Percentiles rank a stretch among this genome's conserved stretches.
phyloP scores from a whole-genome alignment of 1,140 invertebrate species.

The Mesaphorura yosii region DNA sequence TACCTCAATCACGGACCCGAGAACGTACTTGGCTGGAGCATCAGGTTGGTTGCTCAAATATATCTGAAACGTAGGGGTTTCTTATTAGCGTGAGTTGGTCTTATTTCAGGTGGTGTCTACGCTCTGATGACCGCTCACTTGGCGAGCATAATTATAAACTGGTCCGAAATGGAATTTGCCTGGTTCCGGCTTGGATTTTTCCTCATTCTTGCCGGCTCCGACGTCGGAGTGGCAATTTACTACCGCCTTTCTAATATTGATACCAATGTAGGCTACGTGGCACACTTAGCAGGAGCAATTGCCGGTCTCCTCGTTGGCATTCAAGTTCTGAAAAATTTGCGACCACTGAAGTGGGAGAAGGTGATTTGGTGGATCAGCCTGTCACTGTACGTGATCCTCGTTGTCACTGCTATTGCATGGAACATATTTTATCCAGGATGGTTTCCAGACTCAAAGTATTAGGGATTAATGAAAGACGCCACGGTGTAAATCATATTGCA shows the following conservation, averaged over 20 bases:
- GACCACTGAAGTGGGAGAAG: conserved; percentile 73
- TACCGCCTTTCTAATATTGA: conserved; percentile 51
- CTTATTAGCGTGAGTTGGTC: too few relatives aligned
- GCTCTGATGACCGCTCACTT: conserved; percentile 89
- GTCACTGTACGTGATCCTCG: conserved; percentile 58
- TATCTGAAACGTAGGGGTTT: too few relatives aligned
- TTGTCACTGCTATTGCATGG: conserved; percentile 60
- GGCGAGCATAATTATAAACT: conserved; percentile 89
- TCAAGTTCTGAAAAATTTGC: conserved; percentile 75
- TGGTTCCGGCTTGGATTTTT: conserved; percentile 65
- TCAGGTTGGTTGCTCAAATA: too few relatives aligned
- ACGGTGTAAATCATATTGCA: too few relatives aligned
- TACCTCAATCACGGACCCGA: conserved; percentile 79
- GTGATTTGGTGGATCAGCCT: conserved; percentile 68
- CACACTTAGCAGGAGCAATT: conserved; percentile 74
- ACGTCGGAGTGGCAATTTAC: conserved; percentile 72
- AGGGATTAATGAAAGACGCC: too few relatives aligned
- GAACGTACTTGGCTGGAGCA: conserved; percentile 78
- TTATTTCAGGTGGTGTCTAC: conserved; percentile 85
- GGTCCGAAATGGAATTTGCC: conserved; percentile 82
- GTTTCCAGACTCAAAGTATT: conserved; percentile 36
- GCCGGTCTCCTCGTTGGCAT: conserved; percentile 89
- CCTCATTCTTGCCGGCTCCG: conserved; percentile 56
- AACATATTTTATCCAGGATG: conserved; percentile 54
- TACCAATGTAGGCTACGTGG: conserved; percentile 56